Conservation (phyloP, 2,113 vertebrate species). For the Brevimyrus niger region DNA sequence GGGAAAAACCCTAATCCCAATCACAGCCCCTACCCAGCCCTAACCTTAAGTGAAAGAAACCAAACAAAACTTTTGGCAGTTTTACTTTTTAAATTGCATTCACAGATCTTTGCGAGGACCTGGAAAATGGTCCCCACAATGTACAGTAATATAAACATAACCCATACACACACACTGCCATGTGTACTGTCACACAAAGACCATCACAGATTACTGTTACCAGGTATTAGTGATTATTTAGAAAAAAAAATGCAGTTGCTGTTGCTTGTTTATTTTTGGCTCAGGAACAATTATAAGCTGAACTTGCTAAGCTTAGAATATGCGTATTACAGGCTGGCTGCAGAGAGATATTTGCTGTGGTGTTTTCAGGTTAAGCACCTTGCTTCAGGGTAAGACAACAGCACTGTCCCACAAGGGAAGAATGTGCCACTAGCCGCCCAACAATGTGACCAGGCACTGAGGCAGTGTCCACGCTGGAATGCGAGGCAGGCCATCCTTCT, state of each 20-base stretch:
- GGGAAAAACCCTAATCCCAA: no score
- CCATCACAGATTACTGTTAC: not conserved
- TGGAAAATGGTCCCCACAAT: no score
- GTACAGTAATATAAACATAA: no score
- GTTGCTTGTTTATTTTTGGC: not conserved
- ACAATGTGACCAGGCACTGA: not conserved
- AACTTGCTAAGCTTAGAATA: not conserved
- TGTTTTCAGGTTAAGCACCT: constrained; percentile 9
- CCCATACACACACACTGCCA: not conserved
- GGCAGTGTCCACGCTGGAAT: not conserved
- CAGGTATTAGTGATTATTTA: not conserved
- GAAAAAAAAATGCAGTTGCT: not conserved
- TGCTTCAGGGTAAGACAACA: not conserved
- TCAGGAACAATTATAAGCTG: not conserved
- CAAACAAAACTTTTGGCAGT: no score
- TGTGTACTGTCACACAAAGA: not conserved
- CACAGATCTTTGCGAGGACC: no score
- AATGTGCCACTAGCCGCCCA: not conserved
- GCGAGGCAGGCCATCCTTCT: not conserved
- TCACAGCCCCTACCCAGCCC: no score
- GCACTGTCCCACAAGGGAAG: not conserved
- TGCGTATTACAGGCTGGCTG: not conserved
- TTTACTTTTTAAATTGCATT: no score
- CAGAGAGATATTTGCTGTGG: not conserved
- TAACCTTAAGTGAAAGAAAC: no score